These are phyloP conservation scores for Oncorhynchus keta DNA, from an alignment of 2,113 vertebrate genomes.

Conservation along the genomic window DNA sequence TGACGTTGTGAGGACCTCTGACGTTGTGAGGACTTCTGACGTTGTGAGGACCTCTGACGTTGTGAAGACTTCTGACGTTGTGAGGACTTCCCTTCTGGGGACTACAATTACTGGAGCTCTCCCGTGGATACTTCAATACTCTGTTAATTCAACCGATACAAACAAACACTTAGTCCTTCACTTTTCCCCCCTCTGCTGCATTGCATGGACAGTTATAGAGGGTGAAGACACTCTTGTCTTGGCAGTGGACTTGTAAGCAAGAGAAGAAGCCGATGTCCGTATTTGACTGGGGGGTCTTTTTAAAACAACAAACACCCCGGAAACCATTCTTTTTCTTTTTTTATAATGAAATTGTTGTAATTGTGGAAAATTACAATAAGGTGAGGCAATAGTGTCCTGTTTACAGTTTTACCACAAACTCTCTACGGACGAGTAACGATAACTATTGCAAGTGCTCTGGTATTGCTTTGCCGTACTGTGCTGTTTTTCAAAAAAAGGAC, in stretches of 20 bases:
- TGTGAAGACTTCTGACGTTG: background rate
- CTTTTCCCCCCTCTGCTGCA: background rate
- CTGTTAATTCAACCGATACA: background rate
- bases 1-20: background rate
- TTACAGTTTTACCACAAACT: conserved; percentile 77
- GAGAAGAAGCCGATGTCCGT: conserved; percentile 74
- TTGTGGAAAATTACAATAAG: background rate
- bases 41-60: background rate
- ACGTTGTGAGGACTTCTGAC: background rate
- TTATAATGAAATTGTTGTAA: background rate
- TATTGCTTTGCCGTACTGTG: conserved; percentile 85
- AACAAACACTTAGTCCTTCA: background rate
- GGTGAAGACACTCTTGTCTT: conserved; percentile 48
- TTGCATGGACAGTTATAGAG: background rate
- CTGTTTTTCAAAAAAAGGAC: conserved; percentile 85
- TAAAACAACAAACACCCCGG: conserved; percentile 72
- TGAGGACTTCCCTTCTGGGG: background rate
- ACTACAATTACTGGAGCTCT: background rate
- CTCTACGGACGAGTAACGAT: conserved; percentile 73
- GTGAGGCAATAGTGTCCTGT: conserved; percentile 56
- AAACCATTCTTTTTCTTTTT: background rate
- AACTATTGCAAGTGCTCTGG: conserved; percentile 81
- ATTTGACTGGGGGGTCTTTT: conserved; percentile 72
- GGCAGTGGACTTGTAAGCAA: conserved; percentile 80
- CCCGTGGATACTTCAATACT: background rate